Conservation (phyloP, 2,113 vertebrate species). For the Menidia beryllina region DNA sequence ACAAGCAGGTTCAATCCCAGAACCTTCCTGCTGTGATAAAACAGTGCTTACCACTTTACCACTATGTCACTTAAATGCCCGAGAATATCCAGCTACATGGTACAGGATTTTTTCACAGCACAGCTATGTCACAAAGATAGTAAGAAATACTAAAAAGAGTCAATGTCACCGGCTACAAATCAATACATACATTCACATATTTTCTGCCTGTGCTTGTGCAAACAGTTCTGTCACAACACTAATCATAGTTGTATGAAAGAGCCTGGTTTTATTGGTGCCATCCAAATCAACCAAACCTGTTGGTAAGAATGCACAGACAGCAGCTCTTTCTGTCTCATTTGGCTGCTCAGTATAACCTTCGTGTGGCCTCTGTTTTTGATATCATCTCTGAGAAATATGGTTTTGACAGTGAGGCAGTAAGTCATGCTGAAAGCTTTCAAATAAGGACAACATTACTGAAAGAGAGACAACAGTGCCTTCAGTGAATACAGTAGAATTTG, state of each 20-base stretch:
- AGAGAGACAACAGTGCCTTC: slow-evolving; percentile 49
- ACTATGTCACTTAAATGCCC: background rate
- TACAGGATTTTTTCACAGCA: no score
- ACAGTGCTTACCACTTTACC: background rate
- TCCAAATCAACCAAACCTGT: slow-evolving; percentile 32
- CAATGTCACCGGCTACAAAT: background rate
- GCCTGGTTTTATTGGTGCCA: slow-evolving; percentile 16
- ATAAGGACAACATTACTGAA: slow-evolving; percentile 37
- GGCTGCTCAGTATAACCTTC: slow-evolving; percentile 47
- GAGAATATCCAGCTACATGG: no score
- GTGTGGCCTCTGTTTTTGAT: slow-evolving; percentile 45
- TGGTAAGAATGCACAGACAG: slow-evolving; percentile 38
- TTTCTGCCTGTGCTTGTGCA: background rate
- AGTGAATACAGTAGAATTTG: slow-evolving; percentile 48
- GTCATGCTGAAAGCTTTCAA: slow-evolving; percentile 63
- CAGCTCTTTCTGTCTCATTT: slow-evolving; percentile 35
- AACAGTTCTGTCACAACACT: slow-evolving; percentile 3
- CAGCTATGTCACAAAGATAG: background rate
- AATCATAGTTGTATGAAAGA: slow-evolving; percentile 11
- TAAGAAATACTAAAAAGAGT: no score
- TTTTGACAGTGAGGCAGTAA: slow-evolving; percentile 59
- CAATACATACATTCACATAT: background rate
- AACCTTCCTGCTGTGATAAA: background rate
- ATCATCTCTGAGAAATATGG: slow-evolving; percentile 68
- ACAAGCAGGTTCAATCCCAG: background rate